Base-by-base conservation (phyloP, 1,140 invertebrate species). In the Drosophila ohnishii region DNA sequence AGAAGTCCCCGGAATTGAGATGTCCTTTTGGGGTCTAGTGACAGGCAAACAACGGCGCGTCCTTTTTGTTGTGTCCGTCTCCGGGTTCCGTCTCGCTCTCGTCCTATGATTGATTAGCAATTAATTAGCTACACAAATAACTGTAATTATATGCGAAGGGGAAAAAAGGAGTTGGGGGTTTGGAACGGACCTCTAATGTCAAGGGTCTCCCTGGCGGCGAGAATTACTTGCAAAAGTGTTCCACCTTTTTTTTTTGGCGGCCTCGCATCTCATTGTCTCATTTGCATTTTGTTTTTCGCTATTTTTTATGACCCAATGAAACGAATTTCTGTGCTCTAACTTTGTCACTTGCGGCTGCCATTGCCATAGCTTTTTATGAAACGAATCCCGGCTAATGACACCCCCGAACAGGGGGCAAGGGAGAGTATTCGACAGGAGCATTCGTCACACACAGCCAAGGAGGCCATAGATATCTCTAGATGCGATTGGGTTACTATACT, bases 121-220 rank as follows among this genome's bases (percentile, higher is more conserved):
- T 88, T 88, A 88, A 88, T 88, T 88, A 88, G 85, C 85, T 88
- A 85, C 85, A 88, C 85, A 88, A 88, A 88, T 88, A 88, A 85
- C 73, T 84, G 74, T 90, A 88, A 88, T 89, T 88, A 89, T 89
- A 89, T 88, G 84, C 79, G 70, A 78, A 28, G 47, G 30, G 53
- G 44, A 47, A 57, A 9, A 14, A 28, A 13, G 5, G 16, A 14
- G 19, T 35, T 9, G 19, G 50, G 50, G 28, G 64, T 40, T 14
- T 22, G 48, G n/a, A 25, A 5, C 1, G 25, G 69, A 64, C 79
- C 28, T 48, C 65, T 78, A 69, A 67, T 75, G 80, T 78, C 59
- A 74, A 51, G 65, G 80, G 73, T 70, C 51, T 45, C 45, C 51
- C 25, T 28, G 66, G 59, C 80, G 45, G 56, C 63, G 62, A 50